Evolutionary conservation across 2,113 vertebrate species (phyloP), one percentile per base, ranked within the genome.

Genomic region (Tragelaphus scriptus): DNA sequence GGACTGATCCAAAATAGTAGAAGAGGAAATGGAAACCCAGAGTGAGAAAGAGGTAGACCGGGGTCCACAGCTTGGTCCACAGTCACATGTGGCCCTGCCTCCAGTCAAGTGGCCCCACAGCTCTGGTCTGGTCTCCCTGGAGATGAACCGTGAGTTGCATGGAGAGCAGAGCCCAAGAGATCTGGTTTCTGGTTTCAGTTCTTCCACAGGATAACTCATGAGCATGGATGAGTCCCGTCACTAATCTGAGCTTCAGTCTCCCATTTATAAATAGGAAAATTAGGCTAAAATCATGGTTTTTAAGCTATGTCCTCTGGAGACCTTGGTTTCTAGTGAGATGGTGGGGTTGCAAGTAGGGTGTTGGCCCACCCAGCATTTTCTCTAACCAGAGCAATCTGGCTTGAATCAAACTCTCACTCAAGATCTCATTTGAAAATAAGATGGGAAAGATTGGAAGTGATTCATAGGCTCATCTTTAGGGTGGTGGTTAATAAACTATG

Each of bases 61-160:
- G 17, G 7, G 1, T 44, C 32, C 32, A 2, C 0, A 1, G 17
- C 2, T 30, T 19, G 10, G 44, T 14, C 17, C 8, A 51, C 5
- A 6, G 11, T 36, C 51, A 32, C 40, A 23, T 36, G n/a, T 85
- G 84, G 71, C 23, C 44, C 32, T 58, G 49, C 14, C 16, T n/a
- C 21, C 23, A 13, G 2, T 14, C 28, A 32, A 23, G 6, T 7
- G 51, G 14, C 47, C 63, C 59, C 30, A 55, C 19, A 61, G 56
- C 7, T 15, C 36, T 49, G 14, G 6, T 61, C 58, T 6, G 25
- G 10, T 30, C 19, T 21, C n/a, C 16, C 40, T 90, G 51, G 6
- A 30, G 14, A 17, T 26, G 51, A 36, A 56, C 6, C 15, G 4
- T 56, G 77, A 40, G 5, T 4, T 7, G 5, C 40, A 19, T 44